Percentiles rank a stretch among this genome's conserved stretches.
These are phyloP conservation scores for Sitobion miscanthi DNA, from an alignment of 1,140 invertebrate species.

Conservation along the genomic window DNA sequence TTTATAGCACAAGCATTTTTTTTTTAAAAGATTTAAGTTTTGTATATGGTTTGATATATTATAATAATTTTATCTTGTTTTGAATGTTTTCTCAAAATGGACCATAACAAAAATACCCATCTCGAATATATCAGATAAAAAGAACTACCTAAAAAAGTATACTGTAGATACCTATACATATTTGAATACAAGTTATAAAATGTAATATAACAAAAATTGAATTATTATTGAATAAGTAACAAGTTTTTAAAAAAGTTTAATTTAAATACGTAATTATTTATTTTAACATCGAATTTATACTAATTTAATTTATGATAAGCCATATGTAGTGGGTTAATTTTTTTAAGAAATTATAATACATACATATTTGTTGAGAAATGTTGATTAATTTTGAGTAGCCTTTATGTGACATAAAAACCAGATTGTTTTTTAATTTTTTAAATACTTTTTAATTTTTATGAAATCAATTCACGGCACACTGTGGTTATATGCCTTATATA, in stretches of 20 bases:
- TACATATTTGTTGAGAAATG: neutral
- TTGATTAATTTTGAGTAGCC: neutral
- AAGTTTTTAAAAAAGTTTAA: neutral
- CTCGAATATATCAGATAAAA: neutral
- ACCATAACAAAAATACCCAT: neutral
- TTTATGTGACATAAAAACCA: neutral
- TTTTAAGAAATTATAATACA: neutral
- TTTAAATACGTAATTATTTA: neutral
- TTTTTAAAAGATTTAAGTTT: neutral
- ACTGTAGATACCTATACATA: neutral
- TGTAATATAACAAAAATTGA: neutral
- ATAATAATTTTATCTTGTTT: neutral
- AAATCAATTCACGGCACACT: neutral
- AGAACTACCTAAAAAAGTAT: neutral
- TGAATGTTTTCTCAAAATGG: neutral
- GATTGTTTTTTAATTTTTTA: neutral
- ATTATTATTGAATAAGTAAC: too few species aligned
- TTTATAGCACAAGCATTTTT: neutral
- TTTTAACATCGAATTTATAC: neutral
- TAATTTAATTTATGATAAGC: neutral
- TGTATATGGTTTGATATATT: neutral
- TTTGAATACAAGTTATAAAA: neutral
- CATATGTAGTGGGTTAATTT: neutral
- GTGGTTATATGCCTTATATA: neutral
- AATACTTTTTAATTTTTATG: slow-evolving; percentile 7